Evolutionary conservation across 1,140 invertebrate species (phyloP), one percentile per base, ranked within the genome.

Genomic region (Ceratina australensis): DNA sequence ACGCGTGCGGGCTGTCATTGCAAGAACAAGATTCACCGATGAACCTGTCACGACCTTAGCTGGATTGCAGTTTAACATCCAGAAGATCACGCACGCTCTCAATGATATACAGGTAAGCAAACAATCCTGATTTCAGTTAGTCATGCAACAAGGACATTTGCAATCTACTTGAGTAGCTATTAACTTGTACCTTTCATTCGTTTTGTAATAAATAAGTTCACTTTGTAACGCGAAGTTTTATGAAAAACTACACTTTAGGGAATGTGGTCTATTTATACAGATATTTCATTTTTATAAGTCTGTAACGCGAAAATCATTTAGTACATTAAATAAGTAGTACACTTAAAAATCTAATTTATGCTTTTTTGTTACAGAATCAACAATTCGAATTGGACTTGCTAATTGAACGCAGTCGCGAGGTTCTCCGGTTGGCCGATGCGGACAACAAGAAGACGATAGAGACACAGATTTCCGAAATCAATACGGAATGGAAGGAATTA

Each of bases 51-150:
- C 95, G 3, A 96, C 95, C 54, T 90, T 97, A 49, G 95, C 96
- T 61, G 95, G 95, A 3, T 91, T 98, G 1, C 94, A 96, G 80
- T 95, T 95, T 78, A 96, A 97, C 83, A 94, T 97, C 33, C 95
- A 96, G 87, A 97, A 96, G 89, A 93, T 97, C 75, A 94, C 94
- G 22, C 95, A 96, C 86, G 95, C 95, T 64, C 93, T 96, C 71
- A 95, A 95, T 80, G 96, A 96, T 88, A 93, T 97, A 78, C 94
- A 97, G 94, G 96, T 97, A 24, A 52, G 49, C 20, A 18, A 4
- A 26, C 33, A 52, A 57, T 65, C 33, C 20, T 15, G 54, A 42
- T 22, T 16, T 65, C n/a, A 13, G 13, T 12, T 56, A 10, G 13
- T 15, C 47, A n/a, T 52, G 47, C n/a, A 24, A 49, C 52, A 18